Evolutionary conservation across 2,113 vertebrate species (phyloP).

Genomic region (Andinoacara biseriatus): DNA sequence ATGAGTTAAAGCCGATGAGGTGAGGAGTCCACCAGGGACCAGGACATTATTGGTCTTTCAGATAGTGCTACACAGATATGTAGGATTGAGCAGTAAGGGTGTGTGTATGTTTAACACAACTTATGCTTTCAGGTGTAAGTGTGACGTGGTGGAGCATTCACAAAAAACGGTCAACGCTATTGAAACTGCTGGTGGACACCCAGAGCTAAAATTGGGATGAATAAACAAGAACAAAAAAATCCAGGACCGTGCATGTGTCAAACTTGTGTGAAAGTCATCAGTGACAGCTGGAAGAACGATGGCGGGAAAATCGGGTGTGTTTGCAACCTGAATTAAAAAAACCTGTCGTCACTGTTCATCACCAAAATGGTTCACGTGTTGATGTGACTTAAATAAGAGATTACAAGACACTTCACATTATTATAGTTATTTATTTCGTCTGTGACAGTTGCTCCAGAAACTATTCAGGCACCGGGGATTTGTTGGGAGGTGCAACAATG

Average conservation of each 20-base stretch:
- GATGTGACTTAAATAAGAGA: not conserved
- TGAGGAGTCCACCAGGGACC: not conserved
- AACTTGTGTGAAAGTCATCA: not conserved
- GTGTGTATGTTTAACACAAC: not conserved
- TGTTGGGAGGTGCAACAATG: not conserved
- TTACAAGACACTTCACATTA: not conserved
- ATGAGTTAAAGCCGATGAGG: slow-evolving; percentile 43
- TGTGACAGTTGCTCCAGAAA: not conserved
- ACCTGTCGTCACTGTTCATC: not conserved
- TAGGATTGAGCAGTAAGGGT: not conserved
- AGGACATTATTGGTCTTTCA: not conserved
- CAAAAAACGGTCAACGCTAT: not conserved
- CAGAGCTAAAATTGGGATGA: not conserved
- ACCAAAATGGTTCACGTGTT: not conserved
- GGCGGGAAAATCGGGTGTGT: accelerated
- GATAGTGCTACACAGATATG: not conserved
- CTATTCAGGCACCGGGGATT: not conserved
- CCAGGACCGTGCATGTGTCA: slow-evolving; percentile 7
- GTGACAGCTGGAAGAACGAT: not conserved
- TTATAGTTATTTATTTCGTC: not conserved
- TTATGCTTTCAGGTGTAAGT: not conserved
- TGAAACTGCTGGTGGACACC: not conserved
- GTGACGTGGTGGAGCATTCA: not conserved
- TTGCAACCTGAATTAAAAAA: not conserved
- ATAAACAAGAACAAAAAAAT: not conserved